A percentile compares a stretch with the other conserved stretches of the same genome.
Evolutionary conservation across 2,113 vertebrate genomes (phyloP).

Genomic region (Nibea coibor): DNA sequence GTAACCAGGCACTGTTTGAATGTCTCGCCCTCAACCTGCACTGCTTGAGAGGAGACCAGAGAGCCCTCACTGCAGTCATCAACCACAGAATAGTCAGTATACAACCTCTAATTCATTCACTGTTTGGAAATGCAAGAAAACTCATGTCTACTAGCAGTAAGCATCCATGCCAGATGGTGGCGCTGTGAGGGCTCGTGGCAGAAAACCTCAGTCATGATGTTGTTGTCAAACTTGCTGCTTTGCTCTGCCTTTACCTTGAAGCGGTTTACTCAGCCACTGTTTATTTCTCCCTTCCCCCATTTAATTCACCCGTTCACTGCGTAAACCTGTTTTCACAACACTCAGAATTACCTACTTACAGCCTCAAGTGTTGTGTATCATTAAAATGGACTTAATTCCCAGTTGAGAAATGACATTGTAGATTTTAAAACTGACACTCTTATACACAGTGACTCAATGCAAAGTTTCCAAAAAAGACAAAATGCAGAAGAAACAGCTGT

Average conservation of each 20-base stretch:
- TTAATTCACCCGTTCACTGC: no score
- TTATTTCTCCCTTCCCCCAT: no score
- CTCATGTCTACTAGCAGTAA: neutral
- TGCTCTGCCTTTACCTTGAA: no score
- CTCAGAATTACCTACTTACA: neutral
- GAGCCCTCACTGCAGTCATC: slow-evolving; percentile 90
- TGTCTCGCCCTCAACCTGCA: slow-evolving; percentile 92
- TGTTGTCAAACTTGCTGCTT: no score
- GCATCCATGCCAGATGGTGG: neutral
- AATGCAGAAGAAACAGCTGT: neutral
- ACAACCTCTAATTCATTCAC: neutral
- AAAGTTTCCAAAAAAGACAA: neutral
- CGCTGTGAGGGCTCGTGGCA: no score
- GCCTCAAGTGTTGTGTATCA: neutral
- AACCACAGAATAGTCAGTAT: slow-evolving; percentile 91
- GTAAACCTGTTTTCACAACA: no score
- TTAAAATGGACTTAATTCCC: neutral
- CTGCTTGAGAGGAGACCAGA: slow-evolving; percentile 90
- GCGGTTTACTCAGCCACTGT: no score
- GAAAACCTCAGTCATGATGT: no score
- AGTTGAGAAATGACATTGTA: neutral
- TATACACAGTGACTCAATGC: neutral
- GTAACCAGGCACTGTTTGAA: slow-evolving; percentile 92
- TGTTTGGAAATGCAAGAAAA: neutral
- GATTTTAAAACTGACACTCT: neutral